Conservation (phyloP, 1,140 invertebrate genomes). For the Leptoteleia sp. region DNA sequence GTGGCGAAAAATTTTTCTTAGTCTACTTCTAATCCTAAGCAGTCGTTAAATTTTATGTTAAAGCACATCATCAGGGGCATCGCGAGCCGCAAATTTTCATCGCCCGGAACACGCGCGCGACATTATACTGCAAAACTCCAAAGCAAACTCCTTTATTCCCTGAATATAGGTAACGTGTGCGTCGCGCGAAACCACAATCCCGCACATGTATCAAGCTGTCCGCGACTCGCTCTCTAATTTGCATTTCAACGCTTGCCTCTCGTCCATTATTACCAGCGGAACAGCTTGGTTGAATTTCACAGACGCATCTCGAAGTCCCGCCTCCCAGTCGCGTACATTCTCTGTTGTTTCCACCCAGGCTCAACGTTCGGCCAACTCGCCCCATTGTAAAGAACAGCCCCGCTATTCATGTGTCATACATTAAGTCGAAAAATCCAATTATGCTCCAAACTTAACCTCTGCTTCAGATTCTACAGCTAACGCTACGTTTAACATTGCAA, state of each 20-base stretch:
- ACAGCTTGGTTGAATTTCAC: slow-evolving; percentile 72
- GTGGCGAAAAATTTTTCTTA: no score
- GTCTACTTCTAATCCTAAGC: slow-evolving; percentile 20
- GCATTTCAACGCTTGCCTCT: slow-evolving; percentile 80
- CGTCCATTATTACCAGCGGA: slow-evolving; percentile 77
- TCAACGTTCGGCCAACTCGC: slow-evolving; percentile 30
- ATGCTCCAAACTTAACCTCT: slow-evolving; percentile 43
- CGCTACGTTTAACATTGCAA: no score
- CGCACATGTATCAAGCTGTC: slow-evolving; percentile 81
- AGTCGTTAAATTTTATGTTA: slow-evolving; percentile 41
- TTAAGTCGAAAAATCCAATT: slow-evolving; percentile 58
- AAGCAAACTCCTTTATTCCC: slow-evolving; percentile 78
- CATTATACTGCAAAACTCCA: slow-evolving; percentile 73
- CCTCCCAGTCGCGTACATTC: slow-evolving; percentile 36
- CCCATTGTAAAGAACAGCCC: slow-evolving; percentile 44
- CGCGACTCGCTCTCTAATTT: slow-evolving; percentile 80
- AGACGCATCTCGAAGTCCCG: slow-evolving; percentile 70
- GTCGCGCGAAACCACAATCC: slow-evolving; percentile 79
- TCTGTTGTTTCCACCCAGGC: slow-evolving; percentile 58
- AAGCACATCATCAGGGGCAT: slow-evolving; percentile 19
- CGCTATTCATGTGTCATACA: slow-evolving; percentile 56
- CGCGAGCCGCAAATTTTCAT: slow-evolving; percentile 32
- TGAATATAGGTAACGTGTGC: slow-evolving; percentile 76
- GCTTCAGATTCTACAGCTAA: no score
- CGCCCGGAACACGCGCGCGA: slow-evolving; percentile 49